These are phyloP conservation scores for Therioaphis trifolii DNA, from an alignment of 2,888 invertebrate genomes.

Conservation along the genomic window DNA sequence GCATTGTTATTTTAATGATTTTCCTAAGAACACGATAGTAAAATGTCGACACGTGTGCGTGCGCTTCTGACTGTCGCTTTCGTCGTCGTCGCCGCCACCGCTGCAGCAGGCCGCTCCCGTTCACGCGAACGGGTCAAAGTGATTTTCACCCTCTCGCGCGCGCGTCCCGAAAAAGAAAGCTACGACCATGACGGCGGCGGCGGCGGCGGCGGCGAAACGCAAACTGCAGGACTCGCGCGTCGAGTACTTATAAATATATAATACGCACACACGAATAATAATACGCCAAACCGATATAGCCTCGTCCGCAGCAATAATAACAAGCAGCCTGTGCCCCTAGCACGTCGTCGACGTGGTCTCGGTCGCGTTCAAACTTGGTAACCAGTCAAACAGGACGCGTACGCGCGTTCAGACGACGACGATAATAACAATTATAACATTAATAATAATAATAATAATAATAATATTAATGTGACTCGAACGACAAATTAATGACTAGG, in stretches of 20 bases:
- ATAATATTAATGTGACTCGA: conserved; percentile 23
- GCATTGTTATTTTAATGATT: no score
- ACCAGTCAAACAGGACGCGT: conserved; percentile 40
- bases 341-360: no score
- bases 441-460: conserved; percentile 29
- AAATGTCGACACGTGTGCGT: no score
- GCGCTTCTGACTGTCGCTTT: no score
- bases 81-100: not conserved
- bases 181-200: no score
- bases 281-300: not conserved
- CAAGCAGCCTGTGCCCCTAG: no score
- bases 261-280: not conserved
- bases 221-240: not conserved
- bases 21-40: no score
- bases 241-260: not conserved
- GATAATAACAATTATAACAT: no score
- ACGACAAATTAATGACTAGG: conserved; percentile 45
- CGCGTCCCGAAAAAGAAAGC: not conserved
- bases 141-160: not conserved
- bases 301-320: no score
- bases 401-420: no score
- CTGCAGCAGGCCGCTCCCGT: no score
- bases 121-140: not conserved
- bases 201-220: not conserved
- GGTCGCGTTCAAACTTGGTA: conserved; percentile 37